Percentiles rank a stretch among this genome's conserved stretches.
Conservation (phyloP, 2,113 vertebrate genomes). For the Nymphicus hollandicus region DNA sequence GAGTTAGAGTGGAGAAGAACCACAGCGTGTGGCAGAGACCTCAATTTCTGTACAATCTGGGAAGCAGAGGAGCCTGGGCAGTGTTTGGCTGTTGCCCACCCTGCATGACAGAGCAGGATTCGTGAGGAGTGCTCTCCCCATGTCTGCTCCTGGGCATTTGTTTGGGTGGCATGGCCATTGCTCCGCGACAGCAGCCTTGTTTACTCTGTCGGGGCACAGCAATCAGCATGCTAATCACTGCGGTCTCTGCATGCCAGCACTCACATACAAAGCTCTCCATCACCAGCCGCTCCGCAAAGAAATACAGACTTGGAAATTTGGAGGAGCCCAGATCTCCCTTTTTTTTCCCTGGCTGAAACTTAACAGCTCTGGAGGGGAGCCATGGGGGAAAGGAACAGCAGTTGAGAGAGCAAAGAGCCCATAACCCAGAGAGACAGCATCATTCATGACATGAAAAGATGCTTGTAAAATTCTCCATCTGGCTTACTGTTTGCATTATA, state of each 20-base stretch:
- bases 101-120: background rate
- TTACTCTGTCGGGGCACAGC: background rate
- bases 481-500: constrained; percentile 27
- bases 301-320: constrained; percentile 33
- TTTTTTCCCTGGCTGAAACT: constrained; percentile 41
- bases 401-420: background rate
- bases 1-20: background rate
- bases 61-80: background rate
- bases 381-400: constrained; percentile 44
- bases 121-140: background rate
- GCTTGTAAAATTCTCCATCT: constrained; percentile 54
- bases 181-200: background rate
- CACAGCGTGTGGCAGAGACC: rapidly evolving
- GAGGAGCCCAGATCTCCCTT: constrained; percentile 41
- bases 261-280: background rate
- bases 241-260: background rate
- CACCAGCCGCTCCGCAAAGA: constrained; percentile 32
- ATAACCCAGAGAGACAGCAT: constrained; percentile 4
- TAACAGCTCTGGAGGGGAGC: constrained; percentile 60
- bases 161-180: background rate
- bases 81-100: background rate
- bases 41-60: background rate
- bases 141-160: background rate
- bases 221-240: background rate
- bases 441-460: constrained; percentile 41